Base-by-base conservation (phyloP, 37 sponge, comb jelly and placozoan genomes). In the Agelas oroides region DNA sequence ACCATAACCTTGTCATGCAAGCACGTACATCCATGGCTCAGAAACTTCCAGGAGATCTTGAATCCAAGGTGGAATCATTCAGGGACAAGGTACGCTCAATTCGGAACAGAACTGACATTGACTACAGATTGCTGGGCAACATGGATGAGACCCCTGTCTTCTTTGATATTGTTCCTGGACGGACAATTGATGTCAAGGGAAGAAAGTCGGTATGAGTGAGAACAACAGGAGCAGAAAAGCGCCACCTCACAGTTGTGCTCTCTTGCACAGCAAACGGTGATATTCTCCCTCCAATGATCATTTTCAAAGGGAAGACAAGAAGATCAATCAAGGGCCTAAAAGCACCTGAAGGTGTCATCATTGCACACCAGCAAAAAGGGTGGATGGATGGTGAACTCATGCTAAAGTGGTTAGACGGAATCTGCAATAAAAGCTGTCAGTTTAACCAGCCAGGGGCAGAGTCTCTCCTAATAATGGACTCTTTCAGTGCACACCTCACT, bases 101-200 rank as follows among this genome's bases (percentile, higher is more conserved):
- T 46, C 46, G 46, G 46, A 46, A 8, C 46, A 46, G 46, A 46
- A 46, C 46, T 3, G 46, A 46, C 46, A 46, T n/a, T 46, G 46
- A 46, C 46, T 46, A 46, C 46, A 46, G 8, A 2, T 61, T 61
- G 62, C 14, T 32, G 28, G 69, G 69, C 5, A 73, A 73, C 73
- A 73, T 73, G 73, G 73, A 73, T 40, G 73, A 73, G 36, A 40
- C 73, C 31, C 73, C 73, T 21, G 73, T 46, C 19, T 73, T 30
- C 28, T 67, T 67, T 32, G 69, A 67, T 12, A 67, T 67, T 31
- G 35, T 67, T 24, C 30, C 69, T 33, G 23, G 30, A 31, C 8
- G 35, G 35, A 67, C 30, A 2, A 67, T 67, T 32, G 69, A 67
- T 6, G 28, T 30, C 2, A 31, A 5, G 23, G 35, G 69, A 5